A percentile compares a stretch with the other conserved stretches of the same genome.
phyloP scores from a whole-genome alignment of 2,888 invertebrate species.

The Ophion slaviceki region DNA sequence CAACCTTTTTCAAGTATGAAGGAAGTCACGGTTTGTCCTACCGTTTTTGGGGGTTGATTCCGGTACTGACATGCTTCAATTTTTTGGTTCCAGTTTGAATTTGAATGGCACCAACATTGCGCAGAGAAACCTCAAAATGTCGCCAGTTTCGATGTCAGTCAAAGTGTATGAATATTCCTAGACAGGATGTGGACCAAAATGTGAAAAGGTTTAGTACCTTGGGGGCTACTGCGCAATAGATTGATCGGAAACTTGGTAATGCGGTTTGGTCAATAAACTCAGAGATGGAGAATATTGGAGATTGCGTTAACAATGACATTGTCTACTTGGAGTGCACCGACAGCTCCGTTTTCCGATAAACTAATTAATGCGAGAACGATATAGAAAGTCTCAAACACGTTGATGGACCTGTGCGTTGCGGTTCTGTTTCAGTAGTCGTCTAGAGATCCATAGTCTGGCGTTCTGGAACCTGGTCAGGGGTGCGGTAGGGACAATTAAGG shows the following conservation, averaged over 20 bases:
- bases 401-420: conserved; percentile 9
- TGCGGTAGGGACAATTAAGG: conserved; percentile 53
- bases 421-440: conserved; percentile 38
- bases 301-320: neutral
- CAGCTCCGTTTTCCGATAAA: neutral
- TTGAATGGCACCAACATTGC: no score
- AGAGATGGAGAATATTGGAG: neutral
- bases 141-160: neutral
- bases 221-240: neutral
- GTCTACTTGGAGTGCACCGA: neutral
- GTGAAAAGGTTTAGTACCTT: neutral
- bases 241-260: neutral
- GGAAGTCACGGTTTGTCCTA: neutral
- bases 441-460: conserved; percentile 13
- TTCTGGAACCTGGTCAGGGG: conserved; percentile 14
- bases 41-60: neutral
- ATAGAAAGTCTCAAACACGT: conserved; percentile 17
- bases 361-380: conserved; percentile 50
- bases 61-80: no score
- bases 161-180: neutral
- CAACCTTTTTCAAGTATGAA: neutral
- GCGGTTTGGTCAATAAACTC: neutral
- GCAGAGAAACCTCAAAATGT: no score
- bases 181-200: neutral
- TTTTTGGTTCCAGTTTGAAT: no score